Evolutionary conservation across 2,888 invertebrate genomes (phyloP), one percentile per base, ranked within the genome.

Genomic region (Chesias legatella): DNA sequence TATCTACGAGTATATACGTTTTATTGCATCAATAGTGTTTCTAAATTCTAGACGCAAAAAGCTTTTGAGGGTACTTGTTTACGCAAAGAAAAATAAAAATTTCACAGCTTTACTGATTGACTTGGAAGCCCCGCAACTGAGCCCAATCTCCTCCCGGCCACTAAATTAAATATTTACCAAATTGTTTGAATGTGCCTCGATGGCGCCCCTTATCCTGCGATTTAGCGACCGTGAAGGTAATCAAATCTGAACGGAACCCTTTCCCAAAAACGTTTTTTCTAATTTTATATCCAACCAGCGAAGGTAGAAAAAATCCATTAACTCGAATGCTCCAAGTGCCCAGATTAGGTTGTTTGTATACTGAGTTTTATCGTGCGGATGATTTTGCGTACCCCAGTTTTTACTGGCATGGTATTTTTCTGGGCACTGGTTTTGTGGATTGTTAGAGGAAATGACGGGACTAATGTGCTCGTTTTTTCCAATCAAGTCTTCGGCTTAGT

Each of bases 201-300:
- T 24, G 11, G 28, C 22, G 8, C 40, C 48, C 51, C 51, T 60
- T 61, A 63, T 56, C 55, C 55, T 48, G 39, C 48, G 52, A 51
- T 58, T 61, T 54, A 51, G 57, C 55, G 56, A 55, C 59, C 54
- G 49, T 57, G 52, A 61, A 58, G 47, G 60, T 63, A 66, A 67
- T 67, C 63, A 63, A 62, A 67, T 59, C 57, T 46, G 49, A 51
- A 46, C 39, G 35, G 48, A 52, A 60, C 58, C 63, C 54, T 63
- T 63, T 56, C 57, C 50, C 30, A 36, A 44, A 53, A 62, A 53
- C 42, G 30, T 36, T 43, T 59, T 63, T 58, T 60, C 49, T 52
- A 56, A 63, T 59, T 65, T 56, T 56, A 44, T 48, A 48, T 43
- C 38, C 39, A 47, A 43, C 37, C 56, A 43, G 43, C 25, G 35